Evolutionary conservation across 2,113 vertebrate species (phyloP).

Genomic region (Macrotis lagotis): DNA sequence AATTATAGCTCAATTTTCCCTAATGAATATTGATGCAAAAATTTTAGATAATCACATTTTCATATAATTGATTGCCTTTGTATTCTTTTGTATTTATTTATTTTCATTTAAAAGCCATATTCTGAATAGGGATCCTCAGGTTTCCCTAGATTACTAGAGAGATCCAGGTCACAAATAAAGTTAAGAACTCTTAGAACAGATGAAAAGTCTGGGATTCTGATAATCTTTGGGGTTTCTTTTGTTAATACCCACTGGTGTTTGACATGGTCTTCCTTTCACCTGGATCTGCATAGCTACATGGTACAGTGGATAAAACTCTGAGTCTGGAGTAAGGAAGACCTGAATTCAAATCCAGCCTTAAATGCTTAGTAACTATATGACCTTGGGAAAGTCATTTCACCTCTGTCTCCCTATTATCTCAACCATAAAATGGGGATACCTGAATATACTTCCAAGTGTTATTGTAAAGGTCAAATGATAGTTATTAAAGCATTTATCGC

Average conservation of each 20-base stretch:
- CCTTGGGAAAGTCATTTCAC: background rate
- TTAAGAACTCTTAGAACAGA: background rate
- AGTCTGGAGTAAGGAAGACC: background rate
- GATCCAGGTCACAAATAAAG: background rate
- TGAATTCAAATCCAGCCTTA: background rate
- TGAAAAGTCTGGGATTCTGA: background rate
- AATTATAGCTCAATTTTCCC: background rate
- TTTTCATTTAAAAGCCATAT: background rate
- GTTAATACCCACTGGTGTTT: background rate
- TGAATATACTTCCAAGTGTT: background rate
- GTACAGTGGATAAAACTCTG: background rate
- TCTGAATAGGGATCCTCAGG: background rate
- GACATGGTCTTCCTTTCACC: conserved; percentile 12
- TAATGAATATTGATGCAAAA: background rate
- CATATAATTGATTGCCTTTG: background rate
- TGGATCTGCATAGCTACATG: background rate
- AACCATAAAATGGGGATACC: background rate
- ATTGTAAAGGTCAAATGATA: background rate
- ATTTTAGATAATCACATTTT: background rate
- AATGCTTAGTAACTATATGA: background rate
- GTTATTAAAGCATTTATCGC: background rate
- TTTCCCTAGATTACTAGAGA: background rate
- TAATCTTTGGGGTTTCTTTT: background rate
- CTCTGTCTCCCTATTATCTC: background rate
- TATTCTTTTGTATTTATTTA: background rate